Conservation (phyloP, 2,888 invertebrate species). For the Nomada goodeniana region DNA sequence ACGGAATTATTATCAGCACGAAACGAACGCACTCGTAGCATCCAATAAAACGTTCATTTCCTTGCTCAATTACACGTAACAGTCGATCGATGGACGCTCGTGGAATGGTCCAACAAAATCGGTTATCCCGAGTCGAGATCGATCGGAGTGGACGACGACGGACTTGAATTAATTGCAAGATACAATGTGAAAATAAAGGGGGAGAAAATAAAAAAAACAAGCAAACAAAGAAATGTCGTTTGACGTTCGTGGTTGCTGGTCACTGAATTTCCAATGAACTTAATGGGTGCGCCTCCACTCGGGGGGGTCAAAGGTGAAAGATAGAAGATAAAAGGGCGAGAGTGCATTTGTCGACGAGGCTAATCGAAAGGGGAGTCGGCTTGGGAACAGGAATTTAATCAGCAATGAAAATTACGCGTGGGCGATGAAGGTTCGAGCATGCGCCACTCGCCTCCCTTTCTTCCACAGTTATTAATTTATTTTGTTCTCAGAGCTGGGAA, state of each 20-base stretch:
- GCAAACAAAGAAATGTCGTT: conserved; percentile 14
- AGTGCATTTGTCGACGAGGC: conserved; percentile 40
- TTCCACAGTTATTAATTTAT: conserved; percentile 23
- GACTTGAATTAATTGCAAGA: conserved; percentile 24
- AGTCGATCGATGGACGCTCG: background rate
- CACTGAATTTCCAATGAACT: conserved; percentile 24
- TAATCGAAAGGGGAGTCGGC: conserved; percentile 22
- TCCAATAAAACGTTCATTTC: conserved; percentile 26
- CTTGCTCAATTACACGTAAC: conserved; percentile 7
- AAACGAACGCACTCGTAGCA: background rate
- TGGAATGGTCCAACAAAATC: conserved; percentile 1
- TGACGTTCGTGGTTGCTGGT: background rate
- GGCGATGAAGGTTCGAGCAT: conserved; percentile 20
- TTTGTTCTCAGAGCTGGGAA: conserved; percentile 13
- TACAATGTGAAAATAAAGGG: background rate
- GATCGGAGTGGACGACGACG: conserved; percentile 2
- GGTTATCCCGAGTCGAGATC: conserved; percentile 40
- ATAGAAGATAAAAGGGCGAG: conserved; percentile 53
- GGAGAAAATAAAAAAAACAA: background rate
- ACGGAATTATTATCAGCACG: conserved; percentile 22
- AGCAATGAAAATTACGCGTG: conserved; percentile 30
- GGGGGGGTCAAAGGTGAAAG: conserved; percentile 46
- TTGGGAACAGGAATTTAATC: conserved; percentile 43
- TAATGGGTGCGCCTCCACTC: background rate
- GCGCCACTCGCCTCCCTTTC: background rate